Base-by-base conservation (phyloP, 2,113 vertebrate genomes). In the Pseudorasbora parva region DNA sequence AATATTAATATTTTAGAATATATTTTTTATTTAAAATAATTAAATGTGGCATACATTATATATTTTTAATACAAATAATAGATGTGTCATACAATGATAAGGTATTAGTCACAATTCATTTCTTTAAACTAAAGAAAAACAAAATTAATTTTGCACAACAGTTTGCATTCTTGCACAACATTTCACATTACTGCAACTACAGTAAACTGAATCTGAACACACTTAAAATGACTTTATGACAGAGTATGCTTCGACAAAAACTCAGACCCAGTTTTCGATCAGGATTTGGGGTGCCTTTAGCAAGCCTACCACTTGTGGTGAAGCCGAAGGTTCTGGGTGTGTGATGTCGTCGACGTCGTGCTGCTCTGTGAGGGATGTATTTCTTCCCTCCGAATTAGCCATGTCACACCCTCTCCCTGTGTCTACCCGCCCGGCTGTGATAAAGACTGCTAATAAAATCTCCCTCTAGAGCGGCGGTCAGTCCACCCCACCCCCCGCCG, bases 361-460 rank as follows among this genome's bases (percentile, higher is more conserved):
- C 30, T 69, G 62, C 64, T 81, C 78, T 30, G 27, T 51, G 78
- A 81, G 78, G 62, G 78, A 69, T 68, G 62, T 23, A 56, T 81
- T 54, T 69, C 78, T 81, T 56, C 19, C 78, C 64, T 69, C 78
- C 30, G 54, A 59, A 41, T 64, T 49, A 21, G 41, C 77, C 77
- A 79, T 79, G 77, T 66, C 77, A 66, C 77, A 79, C 59, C 77
- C 78, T 66, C 25, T 66, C 19, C 17, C 64, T 69, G 62, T 19
- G 8, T 68, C 43, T 30, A 21, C 75, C 73, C 27, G n/a, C 49
- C 49, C 49, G 25, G 30, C 5, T 17, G 62, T 56, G 64, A 69
- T 69, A 81, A 56, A 81, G 5, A 17, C 47, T 15, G 47, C 79
- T 25, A 81, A 71, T 81, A 81, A 81, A 81, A 81, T 69, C 30